Evolutionary conservation across 2,797 vertebrate species (phyloP).

Genomic region (Trachops cirrhosus): DNA sequence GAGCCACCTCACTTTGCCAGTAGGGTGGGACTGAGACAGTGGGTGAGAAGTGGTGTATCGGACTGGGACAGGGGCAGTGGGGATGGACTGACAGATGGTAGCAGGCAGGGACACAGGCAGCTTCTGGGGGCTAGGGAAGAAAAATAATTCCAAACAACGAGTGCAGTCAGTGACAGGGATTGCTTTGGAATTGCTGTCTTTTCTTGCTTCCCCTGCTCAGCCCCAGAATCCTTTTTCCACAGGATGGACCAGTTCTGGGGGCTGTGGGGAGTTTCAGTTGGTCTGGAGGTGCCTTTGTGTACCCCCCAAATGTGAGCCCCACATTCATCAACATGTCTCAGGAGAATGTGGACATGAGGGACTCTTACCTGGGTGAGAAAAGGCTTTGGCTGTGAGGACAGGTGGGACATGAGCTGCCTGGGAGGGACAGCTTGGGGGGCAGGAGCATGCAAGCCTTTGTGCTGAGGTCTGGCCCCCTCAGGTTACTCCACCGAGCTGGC

Average conservation of each 20-base stretch:
- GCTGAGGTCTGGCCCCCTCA: conserved; percentile 18
- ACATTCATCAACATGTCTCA: conserved; percentile 74
- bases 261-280: conserved; percentile 77
- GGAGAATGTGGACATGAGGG: conserved; percentile 62
- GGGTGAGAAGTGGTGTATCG: neutral
- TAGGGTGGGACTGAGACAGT: neutral
- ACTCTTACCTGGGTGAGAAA: conserved; percentile 79
- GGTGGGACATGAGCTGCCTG: neutral
- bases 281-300: conserved; percentile 78
- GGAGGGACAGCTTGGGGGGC: accelerated
- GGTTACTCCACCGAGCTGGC: conserved; percentile 60
- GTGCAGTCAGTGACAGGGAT: accelerated
- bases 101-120: neutral
- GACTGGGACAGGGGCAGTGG: neutral
- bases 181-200: neutral
- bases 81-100: neutral
- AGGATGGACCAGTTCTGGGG: conserved; percentile 75
- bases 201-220: neutral
- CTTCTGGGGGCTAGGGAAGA: neutral
- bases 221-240: neutral
- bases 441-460: neutral
- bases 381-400: neutral
- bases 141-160: neutral
- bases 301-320: accelerated
- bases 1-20: neutral